Conservation (phyloP, 2,797 vertebrate species). For the Hapalemur alaotrensis region DNA sequence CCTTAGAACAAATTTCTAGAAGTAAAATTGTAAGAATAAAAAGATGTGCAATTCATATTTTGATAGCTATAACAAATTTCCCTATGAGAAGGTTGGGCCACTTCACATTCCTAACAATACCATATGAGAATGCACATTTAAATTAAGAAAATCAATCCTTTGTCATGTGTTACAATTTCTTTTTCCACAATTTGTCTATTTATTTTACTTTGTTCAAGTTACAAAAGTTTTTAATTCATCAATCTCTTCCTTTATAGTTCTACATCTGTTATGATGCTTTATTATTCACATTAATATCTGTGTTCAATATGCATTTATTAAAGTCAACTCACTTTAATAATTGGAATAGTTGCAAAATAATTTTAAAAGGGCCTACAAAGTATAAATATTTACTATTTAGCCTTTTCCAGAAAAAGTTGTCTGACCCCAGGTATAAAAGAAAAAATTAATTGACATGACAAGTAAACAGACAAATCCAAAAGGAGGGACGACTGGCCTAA, state of each 20-base stretch:
- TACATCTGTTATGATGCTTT: background rate
- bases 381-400: background rate
- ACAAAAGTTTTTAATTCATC: background rate
- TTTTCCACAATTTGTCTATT: background rate
- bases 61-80: background rate
- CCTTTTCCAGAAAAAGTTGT: background rate
- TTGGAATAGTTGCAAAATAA: background rate
- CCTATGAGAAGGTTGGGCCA: background rate
- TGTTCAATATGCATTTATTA: background rate
- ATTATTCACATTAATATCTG: background rate
- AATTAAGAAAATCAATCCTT: background rate
- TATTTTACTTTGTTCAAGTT: slow-evolving; percentile 5
- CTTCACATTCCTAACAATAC: background rate
- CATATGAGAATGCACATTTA: background rate
- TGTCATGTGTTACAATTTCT: slow-evolving; percentile 3
- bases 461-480: background rate
- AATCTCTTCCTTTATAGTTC: background rate
- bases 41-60: background rate
- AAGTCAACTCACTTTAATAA: slow-evolving; percentile 4
- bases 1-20: slow-evolving; percentile 24
- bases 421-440: background rate
- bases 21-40: background rate
- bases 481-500: background rate
- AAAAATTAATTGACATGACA: background rate
- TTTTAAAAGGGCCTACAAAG: background rate